phyloP scores from a whole-genome alignment of 2,888 invertebrate genomes.

The Glyphotaelius pellucidus region DNA sequence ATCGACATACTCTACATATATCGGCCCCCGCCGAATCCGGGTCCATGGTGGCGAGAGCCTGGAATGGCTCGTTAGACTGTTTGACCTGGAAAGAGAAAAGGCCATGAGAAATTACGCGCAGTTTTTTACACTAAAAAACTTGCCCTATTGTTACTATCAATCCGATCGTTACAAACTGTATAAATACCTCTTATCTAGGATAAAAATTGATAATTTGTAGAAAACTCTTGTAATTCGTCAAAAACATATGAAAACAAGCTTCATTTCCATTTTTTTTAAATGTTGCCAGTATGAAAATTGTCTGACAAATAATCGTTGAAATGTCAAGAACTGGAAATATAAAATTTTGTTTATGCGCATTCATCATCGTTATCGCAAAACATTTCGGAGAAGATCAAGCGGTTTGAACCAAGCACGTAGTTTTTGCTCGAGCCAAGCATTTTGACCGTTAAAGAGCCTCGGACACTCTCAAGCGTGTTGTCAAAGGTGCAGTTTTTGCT shows the following conservation, averaged over 20 bases:
- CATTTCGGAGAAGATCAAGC: no score
- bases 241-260: conserved; percentile 59
- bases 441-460: no score
- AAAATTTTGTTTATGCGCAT: not conserved
- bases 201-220: conserved; percentile 22
- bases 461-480: no score
- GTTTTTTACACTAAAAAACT: conserved; percentile 8
- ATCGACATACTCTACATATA: conserved; percentile 98
- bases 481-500: no score
- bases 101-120: conserved; percentile 43
- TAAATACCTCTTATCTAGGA: conserved; percentile 25
- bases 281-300: not conserved
- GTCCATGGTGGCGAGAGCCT: conserved; percentile 55
- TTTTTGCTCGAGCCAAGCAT: no score
- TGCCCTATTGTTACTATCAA: not conserved
- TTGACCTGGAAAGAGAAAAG: conserved; percentile 54
- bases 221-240: conserved; percentile 39
- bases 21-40: conserved; percentile 80
- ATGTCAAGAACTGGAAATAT: not conserved
- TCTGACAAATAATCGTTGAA: not conserved
- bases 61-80: conserved; percentile 38
- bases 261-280: conserved; percentile 35
- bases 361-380: no score
- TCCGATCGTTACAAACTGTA: not conserved
- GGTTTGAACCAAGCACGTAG: no score